Evolutionary conservation across 1,140 invertebrate genomes (phyloP).

Genomic region (Meteorus sp.): DNA sequence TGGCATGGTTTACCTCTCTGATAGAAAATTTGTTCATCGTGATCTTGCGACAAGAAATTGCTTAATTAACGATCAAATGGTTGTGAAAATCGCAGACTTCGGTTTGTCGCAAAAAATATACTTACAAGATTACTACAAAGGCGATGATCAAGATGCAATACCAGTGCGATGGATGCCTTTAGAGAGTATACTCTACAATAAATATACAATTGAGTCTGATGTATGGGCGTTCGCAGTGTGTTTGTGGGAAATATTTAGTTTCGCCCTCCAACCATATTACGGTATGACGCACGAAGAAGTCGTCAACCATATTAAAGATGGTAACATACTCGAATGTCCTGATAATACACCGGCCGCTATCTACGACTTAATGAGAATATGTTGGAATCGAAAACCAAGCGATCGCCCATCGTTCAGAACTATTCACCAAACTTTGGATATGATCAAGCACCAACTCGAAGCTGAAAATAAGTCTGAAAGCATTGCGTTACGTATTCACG

Average conservation of each 20-base stretch:
- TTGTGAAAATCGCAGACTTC: constrained; percentile 97
- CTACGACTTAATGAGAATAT: constrained; percentile 92
- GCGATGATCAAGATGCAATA: constrained; percentile 90
- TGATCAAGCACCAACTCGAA: constrained; percentile 64
- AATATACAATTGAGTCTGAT: constrained; percentile 90
- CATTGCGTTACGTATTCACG: constrained; percentile 48
- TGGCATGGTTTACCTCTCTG: constrained; percentile 94
- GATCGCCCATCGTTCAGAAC: constrained; percentile 82
- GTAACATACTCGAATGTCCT: constrained; percentile 82
- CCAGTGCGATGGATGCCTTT: constrained; percentile 96
- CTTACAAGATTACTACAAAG: constrained; percentile 88
- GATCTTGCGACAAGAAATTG: constrained; percentile 96
- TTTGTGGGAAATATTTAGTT: constrained; percentile 93
- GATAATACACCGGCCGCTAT: constrained; percentile 87
- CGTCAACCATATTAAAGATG: constrained; percentile 89
- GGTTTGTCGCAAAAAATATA: constrained; percentile 92
- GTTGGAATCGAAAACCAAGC: constrained; percentile 85
- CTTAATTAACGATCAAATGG: constrained; percentile 89
- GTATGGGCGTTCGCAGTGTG: constrained; percentile 94
- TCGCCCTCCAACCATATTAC: constrained; percentile 91
- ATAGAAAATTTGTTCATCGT: constrained; percentile 93
- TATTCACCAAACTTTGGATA: constrained; percentile 71
- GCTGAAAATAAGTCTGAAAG: constrained; percentile 50
- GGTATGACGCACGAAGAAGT: constrained; percentile 95
- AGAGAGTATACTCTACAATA: constrained; percentile 91